Evolutionary conservation across 2,797 vertebrate genomes (phyloP).

Genomic region (Schizothorax lantsangensis): DNA sequence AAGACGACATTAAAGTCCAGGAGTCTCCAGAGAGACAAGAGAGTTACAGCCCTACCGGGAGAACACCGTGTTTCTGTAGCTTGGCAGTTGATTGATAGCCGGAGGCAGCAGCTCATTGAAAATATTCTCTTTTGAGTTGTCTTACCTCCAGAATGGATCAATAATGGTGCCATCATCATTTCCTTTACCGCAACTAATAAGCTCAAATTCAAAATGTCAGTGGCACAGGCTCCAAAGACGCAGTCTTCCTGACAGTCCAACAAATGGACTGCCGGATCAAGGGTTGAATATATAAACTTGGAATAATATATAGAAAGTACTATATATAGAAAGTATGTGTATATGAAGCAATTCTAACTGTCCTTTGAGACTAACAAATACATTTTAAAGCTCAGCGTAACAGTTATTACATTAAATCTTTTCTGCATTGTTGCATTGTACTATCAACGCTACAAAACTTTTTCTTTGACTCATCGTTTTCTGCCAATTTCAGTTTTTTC

Average conservation of each 20-base stretch:
- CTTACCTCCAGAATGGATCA: slow-evolving; percentile 30
- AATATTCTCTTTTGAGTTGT: slow-evolving; percentile 32
- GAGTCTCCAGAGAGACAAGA: slow-evolving; percentile 32
- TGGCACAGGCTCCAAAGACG: background rate
- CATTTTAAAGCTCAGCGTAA: background rate
- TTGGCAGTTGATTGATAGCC: slow-evolving; percentile 15
- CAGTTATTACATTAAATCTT: background rate
- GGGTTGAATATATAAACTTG: background rate
- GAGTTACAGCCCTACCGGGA: background rate
- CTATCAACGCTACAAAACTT: background rate
- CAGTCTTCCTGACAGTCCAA: background rate
- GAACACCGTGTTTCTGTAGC: background rate
- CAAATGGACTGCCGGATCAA: slow-evolving; percentile 35
- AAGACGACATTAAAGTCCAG: slow-evolving; percentile 22
- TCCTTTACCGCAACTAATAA: slow-evolving; percentile 12
- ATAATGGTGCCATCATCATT: slow-evolving; percentile 8
- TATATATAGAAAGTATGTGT: background rate
- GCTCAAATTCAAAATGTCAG: slow-evolving; percentile 37
- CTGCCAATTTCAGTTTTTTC: background rate
- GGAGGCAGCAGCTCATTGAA: slow-evolving; percentile 13
- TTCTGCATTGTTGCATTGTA: background rate
- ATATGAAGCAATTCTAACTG: background rate
- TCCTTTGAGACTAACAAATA: background rate
- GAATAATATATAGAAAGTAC: background rate
- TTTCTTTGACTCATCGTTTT: slow-evolving; percentile 1